phyloP scores from a whole-genome alignment of 2,113 vertebrate species.

The Rutilus rutilus region DNA sequence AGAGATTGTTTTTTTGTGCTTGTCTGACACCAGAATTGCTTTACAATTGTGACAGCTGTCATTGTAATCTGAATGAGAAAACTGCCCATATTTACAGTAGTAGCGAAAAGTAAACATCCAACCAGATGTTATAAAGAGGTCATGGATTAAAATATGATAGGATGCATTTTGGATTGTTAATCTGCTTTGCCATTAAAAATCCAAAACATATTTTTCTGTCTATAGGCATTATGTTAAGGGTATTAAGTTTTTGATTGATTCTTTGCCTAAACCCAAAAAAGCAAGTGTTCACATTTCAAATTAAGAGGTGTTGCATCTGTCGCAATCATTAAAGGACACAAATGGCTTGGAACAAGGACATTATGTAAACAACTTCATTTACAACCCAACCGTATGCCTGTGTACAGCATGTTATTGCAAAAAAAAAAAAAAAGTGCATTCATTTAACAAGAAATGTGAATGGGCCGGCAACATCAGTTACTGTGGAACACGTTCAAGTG shows the following conservation, averaged over 20 bases:
- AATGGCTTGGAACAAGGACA: constrained; percentile 32
- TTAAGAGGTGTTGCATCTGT: background rate
- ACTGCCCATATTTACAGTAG: background rate
- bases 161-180: background rate
- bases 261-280: background rate
- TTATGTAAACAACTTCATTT: constrained; percentile 5
- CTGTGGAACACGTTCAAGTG: background rate
- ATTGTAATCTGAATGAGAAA: background rate
- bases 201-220: background rate
- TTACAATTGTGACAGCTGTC: constrained; percentile 18
- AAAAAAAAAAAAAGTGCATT: background rate
- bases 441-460: background rate
- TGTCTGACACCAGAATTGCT: background rate
- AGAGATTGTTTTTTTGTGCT: background rate
- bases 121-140: constrained; percentile 13
- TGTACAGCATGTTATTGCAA: background rate
- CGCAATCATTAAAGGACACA: constrained; percentile 2
- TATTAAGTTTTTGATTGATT: background rate
- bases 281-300: background rate
- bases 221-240: background rate
- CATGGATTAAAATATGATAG: background rate
- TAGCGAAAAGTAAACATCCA: background rate
- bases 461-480: background rate
- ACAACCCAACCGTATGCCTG: background rate
- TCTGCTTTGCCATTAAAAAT: background rate